phyloP scores from a whole-genome alignment of 1,140 invertebrate genomes.

The Hirudo medicinalis region DNA sequence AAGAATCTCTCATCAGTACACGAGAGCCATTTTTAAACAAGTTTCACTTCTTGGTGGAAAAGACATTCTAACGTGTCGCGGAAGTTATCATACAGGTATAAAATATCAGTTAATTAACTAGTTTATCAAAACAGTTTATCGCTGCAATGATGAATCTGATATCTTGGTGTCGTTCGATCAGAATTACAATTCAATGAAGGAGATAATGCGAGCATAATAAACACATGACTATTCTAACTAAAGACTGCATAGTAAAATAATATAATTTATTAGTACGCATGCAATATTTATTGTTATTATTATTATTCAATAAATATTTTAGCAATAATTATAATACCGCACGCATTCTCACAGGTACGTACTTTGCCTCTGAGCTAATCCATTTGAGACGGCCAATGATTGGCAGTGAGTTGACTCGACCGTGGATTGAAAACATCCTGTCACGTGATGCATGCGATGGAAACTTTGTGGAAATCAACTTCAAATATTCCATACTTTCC shows the following conservation, averaged over 20 bases:
- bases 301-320: too few relatives aligned
- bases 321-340: too few relatives aligned
- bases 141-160: too few relatives aligned
- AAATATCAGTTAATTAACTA: not conserved
- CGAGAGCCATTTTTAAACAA: not conserved
- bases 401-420: not conserved
- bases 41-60: conserved; percentile 1
- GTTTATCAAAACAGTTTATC: too few relatives aligned
- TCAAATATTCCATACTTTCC: not conserved
- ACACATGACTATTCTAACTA: too few relatives aligned
- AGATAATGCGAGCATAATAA: too few relatives aligned
- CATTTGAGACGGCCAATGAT: not conserved
- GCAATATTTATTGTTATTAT: too few relatives aligned
- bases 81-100: not conserved
- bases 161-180: too few relatives aligned
- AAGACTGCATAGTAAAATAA: too few relatives aligned
- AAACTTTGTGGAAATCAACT: not conserved
- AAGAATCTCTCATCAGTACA: conserved; percentile 1
- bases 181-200: too few relatives aligned
- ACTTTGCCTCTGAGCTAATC: not conserved
- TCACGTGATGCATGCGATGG: not conserved
- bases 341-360: not conserved
- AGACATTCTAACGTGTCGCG: conserved; percentile 6
- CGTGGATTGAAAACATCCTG: not conserved
- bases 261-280: too few relatives aligned